Evolutionary conservation across 2,888 invertebrate species (phyloP), one percentile per base, ranked within the genome.

Genomic region (Drosophila maculinotata): DNA sequence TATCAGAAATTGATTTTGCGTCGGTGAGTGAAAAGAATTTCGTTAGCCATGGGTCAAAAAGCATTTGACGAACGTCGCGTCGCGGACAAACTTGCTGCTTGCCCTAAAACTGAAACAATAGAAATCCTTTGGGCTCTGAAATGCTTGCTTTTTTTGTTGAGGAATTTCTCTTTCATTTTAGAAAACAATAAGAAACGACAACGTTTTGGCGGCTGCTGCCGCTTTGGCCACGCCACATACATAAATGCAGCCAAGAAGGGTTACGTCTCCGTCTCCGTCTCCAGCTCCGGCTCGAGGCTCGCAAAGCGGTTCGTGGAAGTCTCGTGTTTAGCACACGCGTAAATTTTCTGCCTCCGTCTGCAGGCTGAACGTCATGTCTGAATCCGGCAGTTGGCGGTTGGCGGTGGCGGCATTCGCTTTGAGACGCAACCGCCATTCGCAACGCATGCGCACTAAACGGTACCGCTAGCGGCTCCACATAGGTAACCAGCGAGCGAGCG

Each of bases 311-410:
- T 90, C 90, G 91, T 91, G 90, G 90, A 90, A 90, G 90, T 87
- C 90, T 91, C 90, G 90, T 90, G 90, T 90, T 90, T 86, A 90
- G 90, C 90, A 91, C 90, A 90, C 90, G 90, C 90, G 91, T 90
- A 88, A 89, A 88, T 88, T 89, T 89, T 75, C 85, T 84, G 79
- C 86, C 87, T 70, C 66, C 60, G 47, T 60, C 53, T 60, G 28
- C 33, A 26, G 72, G 20, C 31, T 15, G 31, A 57, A 45, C 53
- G 30, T 30, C 51, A 44, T 67, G 53, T 53, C 67, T 45, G 60
- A 44, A 44, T n/a, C n/a, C n/a, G n/a, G n/a, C n/a, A n/a, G n/a
- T n/a, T n/a, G n/a, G n/a, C n/a, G n/a, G n/a, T n/a, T 62, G 62
- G 35, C 58, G 64, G 48, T 76, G 86, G 89, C 90, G 89, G 90